Conservation (phyloP, 35 echinoderm and acorn worm species). For the Hemicentrotus pulcherrimus region DNA sequence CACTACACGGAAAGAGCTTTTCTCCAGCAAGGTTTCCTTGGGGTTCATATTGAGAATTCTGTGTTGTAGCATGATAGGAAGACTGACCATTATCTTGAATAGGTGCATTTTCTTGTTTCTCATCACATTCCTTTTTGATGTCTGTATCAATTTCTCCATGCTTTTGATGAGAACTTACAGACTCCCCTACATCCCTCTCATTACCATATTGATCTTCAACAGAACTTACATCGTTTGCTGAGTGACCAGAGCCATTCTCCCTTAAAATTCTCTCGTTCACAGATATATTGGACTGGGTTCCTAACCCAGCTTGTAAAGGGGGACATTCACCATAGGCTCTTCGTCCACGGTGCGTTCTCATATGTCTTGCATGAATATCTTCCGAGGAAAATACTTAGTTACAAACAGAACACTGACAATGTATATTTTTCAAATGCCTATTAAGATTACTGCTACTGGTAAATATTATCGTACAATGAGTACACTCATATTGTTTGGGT, state of each 20-base stretch:
- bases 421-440: constrained; percentile 45
- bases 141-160: background rate
- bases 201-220: background rate
- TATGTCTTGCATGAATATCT: constrained; percentile 44
- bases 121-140: background rate
- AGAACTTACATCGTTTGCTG: background rate
- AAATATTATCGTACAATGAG: too few species aligned
- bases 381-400: background rate
- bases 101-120: background rate
- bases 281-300: background rate
- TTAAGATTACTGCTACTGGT: too few species aligned
- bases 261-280: background rate
- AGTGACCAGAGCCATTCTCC: background rate
- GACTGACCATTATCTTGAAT: background rate
- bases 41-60: background rate
- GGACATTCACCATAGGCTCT: background rate
- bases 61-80: background rate
- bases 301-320: background rate
- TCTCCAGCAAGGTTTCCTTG: background rate
- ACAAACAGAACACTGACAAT: constrained; percentile 57
- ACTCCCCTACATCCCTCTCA: background rate
- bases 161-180: too few species aligned
- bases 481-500: background rate
- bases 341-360: constrained; percentile 23
- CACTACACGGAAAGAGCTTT: background rate